These are phyloP conservation scores for Thelaira solivaga DNA, from an alignment of 2,888 invertebrate genomes.

Conservation along the genomic window DNA sequence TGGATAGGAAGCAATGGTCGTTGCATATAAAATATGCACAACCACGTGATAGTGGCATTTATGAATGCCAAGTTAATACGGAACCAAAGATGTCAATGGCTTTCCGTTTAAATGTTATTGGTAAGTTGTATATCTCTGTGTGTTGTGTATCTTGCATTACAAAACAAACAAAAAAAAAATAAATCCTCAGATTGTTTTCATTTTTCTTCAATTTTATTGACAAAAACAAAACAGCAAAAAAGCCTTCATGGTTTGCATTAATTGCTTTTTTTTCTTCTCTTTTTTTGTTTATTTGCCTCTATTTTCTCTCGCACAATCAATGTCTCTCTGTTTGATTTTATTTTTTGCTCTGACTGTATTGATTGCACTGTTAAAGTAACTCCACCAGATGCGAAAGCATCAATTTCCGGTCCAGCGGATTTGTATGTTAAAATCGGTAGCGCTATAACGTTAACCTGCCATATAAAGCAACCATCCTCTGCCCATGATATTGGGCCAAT, in stretches of 20 bases:
- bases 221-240: slow-evolving; percentile 11
- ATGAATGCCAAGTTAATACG: slow-evolving; percentile 82
- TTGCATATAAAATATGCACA: slow-evolving; percentile 92
- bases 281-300: no score
- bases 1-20: slow-evolving; percentile 84
- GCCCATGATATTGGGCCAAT: slow-evolving; percentile 84
- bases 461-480: slow-evolving; percentile 81
- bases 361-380: slow-evolving; percentile 69
- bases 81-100: slow-evolving; percentile 92
- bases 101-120: slow-evolving; percentile 60
- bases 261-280: slow-evolving; percentile 23
- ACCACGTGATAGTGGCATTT: slow-evolving; percentile 86
- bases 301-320: slow-evolving; percentile 1
- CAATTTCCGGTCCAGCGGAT: slow-evolving; percentile 83
- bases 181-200: not conserved
- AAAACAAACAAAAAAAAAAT: not conserved
- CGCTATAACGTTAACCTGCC: slow-evolving; percentile 84
- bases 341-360: slow-evolving; percentile 17
- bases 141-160: not conserved
- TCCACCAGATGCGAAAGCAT: slow-evolving; percentile 82
- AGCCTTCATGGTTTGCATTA: slow-evolving; percentile 14
- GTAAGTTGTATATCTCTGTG: slow-evolving; percentile 37
- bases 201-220: slow-evolving; percentile 4
- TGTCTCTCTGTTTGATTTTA: no score
- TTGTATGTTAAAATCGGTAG: slow-evolving; percentile 87